phyloP scores from a whole-genome alignment of 2,797 vertebrate genomes.

The Antennarius maculatus region DNA sequence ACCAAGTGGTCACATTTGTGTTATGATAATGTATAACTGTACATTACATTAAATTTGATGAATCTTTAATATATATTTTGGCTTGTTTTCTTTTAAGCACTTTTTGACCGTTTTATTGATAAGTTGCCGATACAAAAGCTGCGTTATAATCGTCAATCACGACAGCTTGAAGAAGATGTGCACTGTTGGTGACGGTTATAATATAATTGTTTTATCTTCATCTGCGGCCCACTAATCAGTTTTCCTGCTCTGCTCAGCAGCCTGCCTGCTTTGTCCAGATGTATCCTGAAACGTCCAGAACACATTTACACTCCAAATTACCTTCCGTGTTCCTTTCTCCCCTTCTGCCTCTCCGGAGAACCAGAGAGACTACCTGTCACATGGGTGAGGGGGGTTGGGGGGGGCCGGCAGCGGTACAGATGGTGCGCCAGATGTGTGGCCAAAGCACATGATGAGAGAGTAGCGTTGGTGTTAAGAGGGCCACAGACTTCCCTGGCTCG shows the following conservation, averaged over 20 bases:
- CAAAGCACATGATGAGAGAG: constrained; percentile 73
- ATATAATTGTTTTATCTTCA: constrained; percentile 73
- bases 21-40: constrained; percentile 96
- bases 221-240: constrained; percentile 52
- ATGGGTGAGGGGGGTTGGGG: constrained; percentile 54
- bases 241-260: constrained; percentile 62
- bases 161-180: constrained; percentile 38
- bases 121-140: not conserved
- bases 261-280: constrained; percentile 78
- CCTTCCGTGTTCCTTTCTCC: constrained; percentile 66
- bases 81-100: constrained; percentile 48
- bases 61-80: constrained; percentile 91
- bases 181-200: constrained; percentile 52
- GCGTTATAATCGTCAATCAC: not conserved
- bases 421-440: constrained; percentile 85
- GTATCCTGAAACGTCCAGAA: constrained; percentile 76
- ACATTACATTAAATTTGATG: constrained; percentile 97
- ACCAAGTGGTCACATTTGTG: constrained; percentile 82
- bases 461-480: constrained; percentile 67
- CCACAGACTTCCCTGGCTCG: constrained; percentile 47
- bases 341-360: constrained; percentile 71
- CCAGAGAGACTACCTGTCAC: constrained; percentile 82
- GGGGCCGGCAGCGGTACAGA: constrained; percentile 72
- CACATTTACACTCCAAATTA: constrained; percentile 82
- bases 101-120: constrained; percentile 8